Conservation (phyloP, 2,797 vertebrate species). For the Peromyscus eremicus region DNA sequence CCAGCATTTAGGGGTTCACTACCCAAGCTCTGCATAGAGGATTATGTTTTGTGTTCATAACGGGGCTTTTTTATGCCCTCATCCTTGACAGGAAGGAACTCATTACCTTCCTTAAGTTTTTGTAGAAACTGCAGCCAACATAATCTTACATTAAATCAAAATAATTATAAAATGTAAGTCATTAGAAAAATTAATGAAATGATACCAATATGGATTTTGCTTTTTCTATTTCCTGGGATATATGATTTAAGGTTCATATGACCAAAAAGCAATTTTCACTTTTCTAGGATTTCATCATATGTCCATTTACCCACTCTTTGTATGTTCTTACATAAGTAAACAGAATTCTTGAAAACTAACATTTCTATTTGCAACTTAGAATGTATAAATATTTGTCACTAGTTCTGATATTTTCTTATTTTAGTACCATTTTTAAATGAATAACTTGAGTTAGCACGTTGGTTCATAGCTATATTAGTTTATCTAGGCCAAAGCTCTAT, state of each 20-base stretch:
- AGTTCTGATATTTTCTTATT: not conserved
- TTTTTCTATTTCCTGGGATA: not conserved
- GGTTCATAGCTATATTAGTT: not conserved
- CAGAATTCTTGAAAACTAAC: not conserved
- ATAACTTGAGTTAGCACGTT: not conserved
- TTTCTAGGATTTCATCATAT: not conserved
- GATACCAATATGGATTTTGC: not conserved
- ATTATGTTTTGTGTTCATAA: not conserved
- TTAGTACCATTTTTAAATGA: not conserved
- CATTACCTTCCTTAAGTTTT: not conserved
- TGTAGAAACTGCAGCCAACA: not conserved
- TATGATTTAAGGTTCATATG: not conserved
- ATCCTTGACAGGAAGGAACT: not conserved
- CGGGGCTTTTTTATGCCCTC: not conserved
- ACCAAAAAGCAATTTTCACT: rapidly evolving
- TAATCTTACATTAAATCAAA: not conserved
- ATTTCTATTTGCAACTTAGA: not conserved
- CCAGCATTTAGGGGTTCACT: not conserved
- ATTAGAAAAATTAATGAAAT: not conserved
- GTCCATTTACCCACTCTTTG: not conserved
- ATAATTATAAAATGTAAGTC: not conserved
- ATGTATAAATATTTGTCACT: not conserved
- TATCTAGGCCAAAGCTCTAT: not conserved
- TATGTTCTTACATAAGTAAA: not conserved
- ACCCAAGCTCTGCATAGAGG: not conserved